Percentiles rank a stretch among this genome's conserved stretches.
These are phyloP conservation scores for Cyanistes caeruleus DNA, from an alignment of 2,113 vertebrate genomes.

Conservation along the genomic window DNA sequence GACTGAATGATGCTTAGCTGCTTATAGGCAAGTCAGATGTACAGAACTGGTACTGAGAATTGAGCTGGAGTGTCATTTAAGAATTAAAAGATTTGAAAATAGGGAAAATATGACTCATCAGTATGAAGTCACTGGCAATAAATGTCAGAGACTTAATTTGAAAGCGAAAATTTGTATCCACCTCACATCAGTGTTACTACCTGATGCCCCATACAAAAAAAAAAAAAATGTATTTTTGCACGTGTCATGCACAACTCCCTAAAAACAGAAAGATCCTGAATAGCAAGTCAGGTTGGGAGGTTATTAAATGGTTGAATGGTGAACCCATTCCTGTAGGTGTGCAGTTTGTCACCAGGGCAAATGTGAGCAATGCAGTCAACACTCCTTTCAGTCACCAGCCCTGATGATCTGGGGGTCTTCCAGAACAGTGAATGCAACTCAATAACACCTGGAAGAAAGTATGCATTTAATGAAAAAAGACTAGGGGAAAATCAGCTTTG, in stretches of 20 bases:
- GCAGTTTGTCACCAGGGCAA: background rate
- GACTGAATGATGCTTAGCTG: background rate
- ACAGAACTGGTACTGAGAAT: background rate
- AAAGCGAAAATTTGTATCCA: background rate
- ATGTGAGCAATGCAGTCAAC: background rate
- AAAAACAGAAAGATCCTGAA: background rate
- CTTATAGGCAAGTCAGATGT: background rate
- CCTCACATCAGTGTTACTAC: background rate
- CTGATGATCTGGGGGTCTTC: background rate
- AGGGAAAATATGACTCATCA: background rate
- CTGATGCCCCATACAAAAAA: background rate
- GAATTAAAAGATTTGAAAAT: background rate
- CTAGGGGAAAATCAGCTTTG: background rate
- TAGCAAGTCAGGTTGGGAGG: background rate
- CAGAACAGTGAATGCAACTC: background rate
- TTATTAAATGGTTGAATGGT: background rate
- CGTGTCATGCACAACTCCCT: background rate
- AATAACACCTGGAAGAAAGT: background rate
- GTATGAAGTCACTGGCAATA: background rate
- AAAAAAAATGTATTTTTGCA: fast-evolving
- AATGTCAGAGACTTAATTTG: background rate
- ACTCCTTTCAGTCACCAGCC: background rate
- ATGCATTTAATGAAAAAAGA: background rate
- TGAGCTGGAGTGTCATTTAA: background rate
- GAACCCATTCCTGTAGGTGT: background rate